Base-by-base conservation (phyloP, 2,797 vertebrate species). In the Cheirogaleus major region DNA sequence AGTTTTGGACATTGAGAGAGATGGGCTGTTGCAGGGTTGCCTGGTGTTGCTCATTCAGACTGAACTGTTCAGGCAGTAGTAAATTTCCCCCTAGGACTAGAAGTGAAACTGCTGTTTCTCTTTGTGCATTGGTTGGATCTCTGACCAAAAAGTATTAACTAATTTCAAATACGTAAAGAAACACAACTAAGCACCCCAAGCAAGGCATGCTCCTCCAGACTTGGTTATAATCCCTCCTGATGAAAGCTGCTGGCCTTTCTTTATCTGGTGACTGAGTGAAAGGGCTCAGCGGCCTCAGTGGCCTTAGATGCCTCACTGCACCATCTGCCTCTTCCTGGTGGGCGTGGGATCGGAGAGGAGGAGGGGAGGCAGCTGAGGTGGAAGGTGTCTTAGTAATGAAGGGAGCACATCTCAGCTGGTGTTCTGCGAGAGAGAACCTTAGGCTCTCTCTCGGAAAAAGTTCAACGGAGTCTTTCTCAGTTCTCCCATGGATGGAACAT, bases 41-140 rank as follows among this genome's bases (percentile, higher is more conserved):
- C 96, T 95, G 96, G 84, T 92, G 69, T 96, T 88, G 50, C 93
- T 96, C 93, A 89, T 78, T 96, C 84, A 91, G 91, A 45, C 48
- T 96, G 93, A 84, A 93, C 87, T 73, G 65, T 92, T 73, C 55
- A 67, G 52, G 78, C 63, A 92, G 69, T 95, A 82, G 69, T 95
- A 82, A 88, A 94, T 95, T 75, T 95, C 59, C 67, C 41, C 23
- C 10, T 41, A 76, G 76, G 55, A 83, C 86, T 85, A 10, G 50
- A 63, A 81, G 50, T 73, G 48, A 93, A 89, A 86, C 65, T 86
- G n/a, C 82, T 91, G 7, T 93, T 94, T 94, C 57, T 96, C 43
- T 41, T 0, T 59, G 45, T 55, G 23, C 52, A 45, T 67, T 69
- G 65, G 30, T 61, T 95, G 57, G n/a, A 17, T 79, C 67, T 87